Conservation (phyloP, 1,140 invertebrate species). For the Meloidogyne floridensis region DNA sequence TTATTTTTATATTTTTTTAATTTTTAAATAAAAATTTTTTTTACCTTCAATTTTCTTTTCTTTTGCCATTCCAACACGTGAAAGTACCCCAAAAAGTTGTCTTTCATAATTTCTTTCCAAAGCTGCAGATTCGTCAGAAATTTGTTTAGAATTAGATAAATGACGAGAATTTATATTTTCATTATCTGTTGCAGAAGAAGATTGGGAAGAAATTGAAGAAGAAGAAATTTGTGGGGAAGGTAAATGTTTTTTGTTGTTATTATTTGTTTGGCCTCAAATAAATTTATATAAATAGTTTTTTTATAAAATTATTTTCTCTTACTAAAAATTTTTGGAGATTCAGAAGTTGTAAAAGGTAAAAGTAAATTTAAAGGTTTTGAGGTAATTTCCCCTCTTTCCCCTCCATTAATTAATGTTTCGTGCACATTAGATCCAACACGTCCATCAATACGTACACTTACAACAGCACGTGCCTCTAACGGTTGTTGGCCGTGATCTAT, state of each 20-base stretch:
- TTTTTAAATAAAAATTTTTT: not conserved
- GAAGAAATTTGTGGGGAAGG: not conserved
- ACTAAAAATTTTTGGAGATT: conserved; percentile 9
- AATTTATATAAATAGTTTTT: not conserved
- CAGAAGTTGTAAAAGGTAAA: not conserved
- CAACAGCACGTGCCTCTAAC: conserved; percentile 46
- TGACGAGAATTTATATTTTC: too few species aligned
- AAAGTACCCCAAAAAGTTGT: conserved; percentile 4
- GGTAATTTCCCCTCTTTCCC: not conserved
- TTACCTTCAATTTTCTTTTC: conserved; percentile 2
- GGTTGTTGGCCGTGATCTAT: conserved; percentile 61
- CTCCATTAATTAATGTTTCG: not conserved
- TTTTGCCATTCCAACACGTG: not conserved
- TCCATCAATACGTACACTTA: conserved; percentile 52
- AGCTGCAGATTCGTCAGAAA: not conserved
- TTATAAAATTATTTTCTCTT: not conserved
- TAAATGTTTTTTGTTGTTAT: not conserved
- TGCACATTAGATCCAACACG: conserved; percentile 21
- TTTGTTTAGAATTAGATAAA: not conserved
- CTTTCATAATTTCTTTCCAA: not conserved
- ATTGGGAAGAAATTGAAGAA: not conserved
- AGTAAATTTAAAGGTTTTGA: not conserved
- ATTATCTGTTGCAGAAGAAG: too few species aligned
- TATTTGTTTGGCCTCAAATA: not conserved
- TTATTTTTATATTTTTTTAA: not conserved